Base-by-base conservation (phyloP, 2,888 invertebrate species). In the Leptogaster cylindrica region DNA sequence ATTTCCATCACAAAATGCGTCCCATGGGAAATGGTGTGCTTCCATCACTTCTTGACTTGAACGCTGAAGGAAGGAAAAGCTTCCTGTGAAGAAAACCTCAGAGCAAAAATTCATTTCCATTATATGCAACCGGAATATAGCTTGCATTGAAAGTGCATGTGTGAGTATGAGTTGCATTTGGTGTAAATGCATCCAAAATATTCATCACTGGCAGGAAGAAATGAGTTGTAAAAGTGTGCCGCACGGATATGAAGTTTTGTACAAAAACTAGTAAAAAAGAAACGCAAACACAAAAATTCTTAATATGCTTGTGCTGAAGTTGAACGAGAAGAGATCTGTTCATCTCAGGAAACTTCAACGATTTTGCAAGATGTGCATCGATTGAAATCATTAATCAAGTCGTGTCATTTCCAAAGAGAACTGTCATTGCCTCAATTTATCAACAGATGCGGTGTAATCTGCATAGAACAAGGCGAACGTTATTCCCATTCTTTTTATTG, bases 351-450 rank as follows among this genome's bases (percentile, higher is more conserved):
- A 69, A 69, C 44, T n/a, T 63, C 33, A 16, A 28, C 27, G 27
- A 18, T 50, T 52, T 51, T 51, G 63, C 63, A 69, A 63, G 64
- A 69, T 64, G 66, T 64, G 55, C 69, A 66, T 64, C 69, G 66
- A 69, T 69, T 69, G 69, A 64, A 69, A 69, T 69, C 69, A 69
- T 69, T 69, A 69, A 69, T 69, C 69, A 69, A 66, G 64, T 66
- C 69, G 63, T 58, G 66, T 66, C 69, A 66, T 66, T 66, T 64
- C 61, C n/a, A n/a, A 69, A 69, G 69, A 69, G 66, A 63, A 66
- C 66, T 69, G 69, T 69, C 69, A 66, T 69, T 69, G 69, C 66
- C 23, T 55, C 66, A 69, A 69, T 69, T 69, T 66, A 69, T 69
- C 69, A 69, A 69, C 36, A 31, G 68, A 52, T 69, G 65, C 46